Percentiles rank a stretch among this genome's conserved stretches.
Evolutionary conservation across 1,140 invertebrate species (phyloP).

Genomic region (Eurytemora carolleeae): DNA sequence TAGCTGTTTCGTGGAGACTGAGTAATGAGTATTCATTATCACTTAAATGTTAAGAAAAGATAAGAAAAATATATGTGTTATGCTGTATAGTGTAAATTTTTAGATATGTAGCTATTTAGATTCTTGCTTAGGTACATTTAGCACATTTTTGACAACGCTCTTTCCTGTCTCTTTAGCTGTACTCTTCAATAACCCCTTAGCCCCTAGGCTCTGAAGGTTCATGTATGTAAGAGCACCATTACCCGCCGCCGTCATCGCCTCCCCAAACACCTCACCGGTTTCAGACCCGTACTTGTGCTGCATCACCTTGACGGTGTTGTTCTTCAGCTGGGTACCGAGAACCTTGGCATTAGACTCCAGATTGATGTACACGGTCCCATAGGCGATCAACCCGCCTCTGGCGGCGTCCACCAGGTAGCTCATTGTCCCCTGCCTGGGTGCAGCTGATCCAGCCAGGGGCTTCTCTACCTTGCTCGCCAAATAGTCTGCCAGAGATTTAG

Average conservation of each 20-base stretch:
- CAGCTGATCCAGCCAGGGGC: not conserved
- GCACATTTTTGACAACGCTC: too few species aligned
- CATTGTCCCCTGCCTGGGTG: not conserved
- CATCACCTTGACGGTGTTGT: conserved; percentile 1
- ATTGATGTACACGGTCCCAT: conserved; percentile 6
- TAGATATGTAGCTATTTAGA: too few species aligned
- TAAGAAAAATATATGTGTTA: too few species aligned
- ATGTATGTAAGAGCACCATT: conserved; percentile 13
- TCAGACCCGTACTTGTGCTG: conserved; percentile 9
- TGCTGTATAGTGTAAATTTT: too few species aligned
- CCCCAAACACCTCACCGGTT: conserved; percentile 1
- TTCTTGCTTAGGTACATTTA: too few species aligned
- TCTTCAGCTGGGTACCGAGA: not conserved
- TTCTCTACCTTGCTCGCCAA: not conserved
- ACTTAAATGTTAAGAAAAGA: too few species aligned
- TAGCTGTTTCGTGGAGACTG: too few species aligned
- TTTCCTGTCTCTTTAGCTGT: too few species aligned
- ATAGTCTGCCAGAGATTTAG: conserved; percentile 1
- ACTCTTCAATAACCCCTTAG: too few species aligned
- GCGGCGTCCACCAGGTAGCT: conserved; percentile 4
- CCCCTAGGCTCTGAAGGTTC: conserved; percentile 8
- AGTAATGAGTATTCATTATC: too few species aligned
- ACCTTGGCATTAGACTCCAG: conserved; percentile 7
- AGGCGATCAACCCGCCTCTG: conserved; percentile 7
- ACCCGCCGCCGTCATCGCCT: conserved; percentile 10